phyloP scores from a whole-genome alignment of 2,888 invertebrate genomes.

The Dryadula phaetusa region DNA sequence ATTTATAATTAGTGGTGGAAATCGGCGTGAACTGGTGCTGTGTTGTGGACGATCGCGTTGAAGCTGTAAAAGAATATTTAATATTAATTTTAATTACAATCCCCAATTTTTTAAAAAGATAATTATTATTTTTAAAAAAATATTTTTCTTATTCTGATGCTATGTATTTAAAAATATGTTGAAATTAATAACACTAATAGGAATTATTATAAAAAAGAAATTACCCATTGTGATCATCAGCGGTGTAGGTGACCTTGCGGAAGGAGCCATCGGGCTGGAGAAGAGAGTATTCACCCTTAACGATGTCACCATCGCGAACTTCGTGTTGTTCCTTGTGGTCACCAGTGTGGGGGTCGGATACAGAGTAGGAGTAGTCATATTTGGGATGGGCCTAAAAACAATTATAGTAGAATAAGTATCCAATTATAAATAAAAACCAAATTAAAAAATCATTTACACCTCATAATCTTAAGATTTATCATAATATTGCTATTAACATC shows the following conservation, averaged over 20 bases:
- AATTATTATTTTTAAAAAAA: no score
- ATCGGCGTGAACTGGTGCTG: constrained; percentile 75
- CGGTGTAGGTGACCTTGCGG: constrained; percentile 81
- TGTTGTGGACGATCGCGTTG: constrained; percentile 82
- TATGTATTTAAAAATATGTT: no score
- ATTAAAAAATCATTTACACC: constrained; percentile 21
- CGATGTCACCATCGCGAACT: constrained; percentile 75
- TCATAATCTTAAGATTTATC: constrained; percentile 40
- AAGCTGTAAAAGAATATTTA: constrained; percentile 64
- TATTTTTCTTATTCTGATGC: no score
- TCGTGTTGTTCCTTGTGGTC: constrained; percentile 82
- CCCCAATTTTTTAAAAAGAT: not conserved
- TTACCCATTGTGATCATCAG: constrained; percentile 81
- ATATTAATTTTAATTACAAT: not conserved
- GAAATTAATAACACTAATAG: not conserved
- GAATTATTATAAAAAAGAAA: constrained; percentile 3
- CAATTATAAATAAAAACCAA: constrained; percentile 3
- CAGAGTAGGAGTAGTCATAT: constrained; percentile 81
- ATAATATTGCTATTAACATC: constrained; percentile 45
- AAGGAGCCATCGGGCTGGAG: constrained; percentile 80
- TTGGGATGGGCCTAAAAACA: constrained; percentile 73
- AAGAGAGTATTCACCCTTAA: constrained; percentile 79
- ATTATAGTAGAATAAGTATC: constrained; percentile 3
- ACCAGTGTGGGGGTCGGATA: constrained; percentile 80
- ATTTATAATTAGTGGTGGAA: constrained; percentile 64